These are phyloP conservation scores for Hippocampus barbouri DNA, from an alignment of 2,113 vertebrate genomes.

Conservation along the genomic window DNA sequence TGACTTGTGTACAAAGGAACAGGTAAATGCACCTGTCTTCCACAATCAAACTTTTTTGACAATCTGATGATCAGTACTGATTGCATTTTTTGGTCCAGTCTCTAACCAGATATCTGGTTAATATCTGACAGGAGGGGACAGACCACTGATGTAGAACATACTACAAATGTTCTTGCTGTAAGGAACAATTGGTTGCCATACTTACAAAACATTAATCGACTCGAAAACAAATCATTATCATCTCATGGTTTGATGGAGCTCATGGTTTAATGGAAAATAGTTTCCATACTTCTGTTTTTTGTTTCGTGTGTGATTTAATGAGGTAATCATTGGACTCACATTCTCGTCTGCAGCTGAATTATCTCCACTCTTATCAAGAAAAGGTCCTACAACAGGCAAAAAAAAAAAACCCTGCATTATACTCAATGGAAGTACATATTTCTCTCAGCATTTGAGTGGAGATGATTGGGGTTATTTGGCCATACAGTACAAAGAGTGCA, in stretches of 20 bases:
- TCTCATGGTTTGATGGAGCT: too few relatives aligned
- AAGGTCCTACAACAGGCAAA: slow-evolving; percentile 36
- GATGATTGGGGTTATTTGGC: neutral
- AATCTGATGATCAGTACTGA: neutral
- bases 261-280: neutral
- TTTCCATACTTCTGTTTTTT: neutral
- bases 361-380: slow-evolving; percentile 36
- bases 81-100: neutral
- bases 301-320: neutral
- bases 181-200: neutral
- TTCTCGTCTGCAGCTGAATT: slow-evolving; percentile 34
- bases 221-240: neutral
- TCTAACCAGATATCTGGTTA: neutral
- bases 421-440: neutral
- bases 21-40: too few relatives aligned
- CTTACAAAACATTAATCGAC: neutral
- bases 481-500: neutral
- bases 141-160: too few relatives aligned
- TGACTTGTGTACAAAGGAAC: too few relatives aligned
- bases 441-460: neutral
- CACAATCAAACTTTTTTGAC: neutral
- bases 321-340: slow-evolving; percentile 44
- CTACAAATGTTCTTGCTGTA: neutral
- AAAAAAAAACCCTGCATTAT: neutral
- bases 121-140: too few relatives aligned